These are phyloP conservation scores for Chelonia mydas DNA, from an alignment of 2,797 vertebrate species.

Conservation along the genomic window DNA sequence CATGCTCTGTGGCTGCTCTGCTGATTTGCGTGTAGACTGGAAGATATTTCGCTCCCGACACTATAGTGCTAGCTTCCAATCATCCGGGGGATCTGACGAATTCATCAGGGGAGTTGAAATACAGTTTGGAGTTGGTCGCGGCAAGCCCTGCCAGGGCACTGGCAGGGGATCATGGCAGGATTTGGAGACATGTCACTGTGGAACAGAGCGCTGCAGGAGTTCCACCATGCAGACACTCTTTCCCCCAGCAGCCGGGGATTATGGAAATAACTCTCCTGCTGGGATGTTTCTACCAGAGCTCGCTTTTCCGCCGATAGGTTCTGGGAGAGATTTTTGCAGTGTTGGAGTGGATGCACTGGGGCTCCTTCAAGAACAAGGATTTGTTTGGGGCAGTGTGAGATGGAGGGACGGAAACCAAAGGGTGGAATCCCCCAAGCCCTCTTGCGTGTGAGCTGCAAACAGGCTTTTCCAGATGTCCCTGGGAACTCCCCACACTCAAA, in stretches of 20 bases:
- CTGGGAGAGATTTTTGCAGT: background rate
- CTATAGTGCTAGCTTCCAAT: background rate
- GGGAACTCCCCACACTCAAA: background rate
- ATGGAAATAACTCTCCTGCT: background rate
- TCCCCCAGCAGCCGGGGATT: background rate
- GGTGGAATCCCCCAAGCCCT: background rate
- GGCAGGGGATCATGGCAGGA: background rate
- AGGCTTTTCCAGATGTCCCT: background rate
- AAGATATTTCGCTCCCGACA: too few species aligned
- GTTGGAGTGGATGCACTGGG: background rate
- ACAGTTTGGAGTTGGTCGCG: too few species aligned
- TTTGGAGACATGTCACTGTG: background rate
- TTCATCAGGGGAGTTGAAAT: too few species aligned
- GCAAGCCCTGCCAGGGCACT: background rate
- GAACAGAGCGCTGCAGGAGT: background rate
- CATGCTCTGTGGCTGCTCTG: background rate
- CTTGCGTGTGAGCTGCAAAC: background rate
- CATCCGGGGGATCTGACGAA: background rate
- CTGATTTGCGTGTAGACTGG: background rate
- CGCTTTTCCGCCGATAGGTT: background rate
- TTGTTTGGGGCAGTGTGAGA: background rate
- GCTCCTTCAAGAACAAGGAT: background rate
- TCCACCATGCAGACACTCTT: background rate
- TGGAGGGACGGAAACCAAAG: too few species aligned
- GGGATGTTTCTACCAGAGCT: background rate